Evolutionary conservation across 2,888 invertebrate species (phyloP).

Genomic region (Meliscaeva auricollis): DNA sequence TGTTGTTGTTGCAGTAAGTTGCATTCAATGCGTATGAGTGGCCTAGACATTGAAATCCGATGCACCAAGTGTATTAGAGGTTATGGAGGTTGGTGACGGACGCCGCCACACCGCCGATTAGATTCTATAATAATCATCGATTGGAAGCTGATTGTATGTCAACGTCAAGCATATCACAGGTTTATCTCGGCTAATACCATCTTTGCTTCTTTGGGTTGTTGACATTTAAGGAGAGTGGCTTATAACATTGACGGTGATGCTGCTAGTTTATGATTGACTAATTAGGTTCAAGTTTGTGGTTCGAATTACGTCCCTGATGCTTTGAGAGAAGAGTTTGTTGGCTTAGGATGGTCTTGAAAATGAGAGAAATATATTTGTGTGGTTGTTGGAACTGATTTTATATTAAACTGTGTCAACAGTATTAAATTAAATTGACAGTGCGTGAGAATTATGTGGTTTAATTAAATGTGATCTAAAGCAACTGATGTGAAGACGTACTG

Average conservation of each 20-base stretch:
- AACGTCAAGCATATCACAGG: not conserved
- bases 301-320: conserved; percentile 16
- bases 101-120: too few relatives aligned
- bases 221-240: not conserved
- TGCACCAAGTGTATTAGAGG: conserved; percentile 4
- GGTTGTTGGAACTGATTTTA: conserved; percentile 31
- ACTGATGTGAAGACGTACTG: too few relatives aligned
- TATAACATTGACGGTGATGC: not conserved
- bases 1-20: conserved; percentile 3
- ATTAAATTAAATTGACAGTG: not conserved
- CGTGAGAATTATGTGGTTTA: not conserved
- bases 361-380: conserved; percentile 44
- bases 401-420: conserved; percentile 11
- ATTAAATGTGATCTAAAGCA: not conserved
- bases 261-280: conserved; percentile 50
- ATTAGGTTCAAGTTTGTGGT: conserved; percentile 33
- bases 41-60: conserved; percentile 58
- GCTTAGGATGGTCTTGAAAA: conserved; percentile 31
- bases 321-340: conserved; percentile 15
- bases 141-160: conserved; percentile 4
- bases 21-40: conserved; percentile 60
- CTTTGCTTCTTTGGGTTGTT: not conserved
- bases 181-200: not conserved
- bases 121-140: conserved; percentile 32
- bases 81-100: conserved; percentile 2